Conservation (phyloP, 2,888 invertebrate species). For the Microplitis manilae region DNA sequence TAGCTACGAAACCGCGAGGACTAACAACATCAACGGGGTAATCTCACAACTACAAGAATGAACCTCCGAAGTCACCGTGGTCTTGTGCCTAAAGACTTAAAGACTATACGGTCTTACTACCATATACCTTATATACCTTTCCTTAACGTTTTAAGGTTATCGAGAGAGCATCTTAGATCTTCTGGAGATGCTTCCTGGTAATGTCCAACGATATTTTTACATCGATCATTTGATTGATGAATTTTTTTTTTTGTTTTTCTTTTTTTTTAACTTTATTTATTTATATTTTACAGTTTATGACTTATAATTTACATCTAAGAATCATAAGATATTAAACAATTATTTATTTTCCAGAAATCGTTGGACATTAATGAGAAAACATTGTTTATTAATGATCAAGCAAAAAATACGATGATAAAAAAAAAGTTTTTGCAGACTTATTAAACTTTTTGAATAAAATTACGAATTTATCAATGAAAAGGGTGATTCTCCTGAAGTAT, state of each 20-base stretch:
- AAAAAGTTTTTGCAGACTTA: not conserved
- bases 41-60: conserved; percentile 18
- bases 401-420: not conserved
- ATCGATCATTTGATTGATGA: conserved; percentile 8
- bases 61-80: conserved; percentile 23
- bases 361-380: conserved; percentile 3
- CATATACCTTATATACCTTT: not conserved
- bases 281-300: no score
- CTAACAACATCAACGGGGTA: conserved; percentile 35
- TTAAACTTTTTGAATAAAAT: conserved; percentile 46
- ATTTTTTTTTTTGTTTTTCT: conserved; percentile 7
- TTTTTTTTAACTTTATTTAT: conserved; percentile 2
- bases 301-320: no score
- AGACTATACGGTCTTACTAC: not conserved
- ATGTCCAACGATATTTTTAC: conserved; percentile 29
- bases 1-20: conserved; percentile 36
- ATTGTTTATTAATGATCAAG: not conserved
- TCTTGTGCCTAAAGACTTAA: conserved; percentile 20
- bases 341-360: not conserved
- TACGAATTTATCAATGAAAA: conserved; percentile 53
- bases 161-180: conserved; percentile 36
- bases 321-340: not conserved
- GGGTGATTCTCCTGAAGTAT: not conserved
- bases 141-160: conserved; percentile 23
- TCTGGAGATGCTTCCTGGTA: conserved; percentile 18